A percentile compares a stretch with the other conserved stretches of the same genome.
These are phyloP conservation scores for Ostrea edulis DNA, from an alignment of 1,140 invertebrate genomes.

Conservation along the genomic window DNA sequence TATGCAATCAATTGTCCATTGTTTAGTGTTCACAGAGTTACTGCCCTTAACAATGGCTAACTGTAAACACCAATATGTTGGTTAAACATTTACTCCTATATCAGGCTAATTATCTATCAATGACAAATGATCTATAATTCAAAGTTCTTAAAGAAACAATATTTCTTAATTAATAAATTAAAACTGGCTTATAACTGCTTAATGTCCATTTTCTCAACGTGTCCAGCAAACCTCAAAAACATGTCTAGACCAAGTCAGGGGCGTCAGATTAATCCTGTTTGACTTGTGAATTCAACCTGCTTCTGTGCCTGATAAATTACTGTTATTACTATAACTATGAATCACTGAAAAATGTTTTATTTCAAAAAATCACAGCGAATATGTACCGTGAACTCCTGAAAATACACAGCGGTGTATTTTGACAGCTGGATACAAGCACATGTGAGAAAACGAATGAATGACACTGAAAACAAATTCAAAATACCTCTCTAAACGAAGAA, in stretches of 20 bases:
- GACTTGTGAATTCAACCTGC: neutral
- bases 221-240: conserved; percentile 25
- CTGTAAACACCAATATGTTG: neutral
- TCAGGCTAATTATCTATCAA: no score
- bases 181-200: neutral
- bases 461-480: neutral
- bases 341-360: neutral
- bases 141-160: neutral
- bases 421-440: conserved; percentile 20
- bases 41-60: neutral
- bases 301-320: neutral
- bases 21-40: conserved; percentile 28
- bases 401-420: neutral
- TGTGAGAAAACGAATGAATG: conserved; percentile 18
- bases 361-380: no score
- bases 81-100: neutral
- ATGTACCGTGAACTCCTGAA: neutral
- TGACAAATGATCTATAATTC: no score
- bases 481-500: neutral
- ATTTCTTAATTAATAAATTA: neutral
- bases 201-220: neutral
- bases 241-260: conserved; percentile 32
- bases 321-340: neutral
- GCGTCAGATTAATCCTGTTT: neutral
- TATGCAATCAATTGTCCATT: neutral